Conservation (phyloP, 2,888 invertebrate species). For the Ditula angustiorana region DNA sequence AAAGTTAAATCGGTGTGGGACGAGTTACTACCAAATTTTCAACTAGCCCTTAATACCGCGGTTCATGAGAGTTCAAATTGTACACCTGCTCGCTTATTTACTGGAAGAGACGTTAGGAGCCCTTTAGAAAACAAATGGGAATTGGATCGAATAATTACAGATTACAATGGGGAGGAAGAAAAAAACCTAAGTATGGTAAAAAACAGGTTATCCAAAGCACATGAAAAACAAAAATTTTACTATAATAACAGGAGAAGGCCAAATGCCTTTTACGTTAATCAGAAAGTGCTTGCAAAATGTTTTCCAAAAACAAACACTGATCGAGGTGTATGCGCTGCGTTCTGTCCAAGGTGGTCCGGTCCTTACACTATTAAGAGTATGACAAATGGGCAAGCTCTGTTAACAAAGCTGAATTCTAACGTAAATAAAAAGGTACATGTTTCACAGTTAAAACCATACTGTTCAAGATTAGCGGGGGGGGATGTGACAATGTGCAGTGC, state of each 20-base stretch:
- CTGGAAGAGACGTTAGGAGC: slow-evolving; percentile 3
- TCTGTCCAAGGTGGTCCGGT: slow-evolving; percentile 14
- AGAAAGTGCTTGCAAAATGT: slow-evolving; percentile 3
- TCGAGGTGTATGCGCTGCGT: slow-evolving; percentile 14
- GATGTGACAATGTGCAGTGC: too few relatives aligned
- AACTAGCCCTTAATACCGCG: slow-evolving; percentile 4
- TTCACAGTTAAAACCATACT: slow-evolving; percentile 18
- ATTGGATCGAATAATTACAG: background rate
- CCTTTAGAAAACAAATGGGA: slow-evolving; percentile 16
- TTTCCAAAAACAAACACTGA: slow-evolving; percentile 13
- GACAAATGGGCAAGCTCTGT: slow-evolving; percentile 4
- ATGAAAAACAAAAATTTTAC: slow-evolving; percentile 1
- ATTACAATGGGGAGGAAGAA: background rate
- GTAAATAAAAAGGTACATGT: background rate
- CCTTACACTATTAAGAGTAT: slow-evolving; percentile 10
- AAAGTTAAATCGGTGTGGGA: slow-evolving; percentile 1
- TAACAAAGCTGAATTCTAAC: slow-evolving; percentile 12
- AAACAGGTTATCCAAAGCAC: background rate
- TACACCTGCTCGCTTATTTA: slow-evolving; percentile 4
- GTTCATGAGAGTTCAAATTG: slow-evolving; percentile 3
- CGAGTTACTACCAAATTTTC: slow-evolving; percentile 10
- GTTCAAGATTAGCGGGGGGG: slow-evolving; percentile 23
- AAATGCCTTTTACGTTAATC: background rate
- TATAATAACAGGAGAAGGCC: background rate
- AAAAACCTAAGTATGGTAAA: background rate